Evolutionary conservation across 2,888 invertebrate species (phyloP).

Genomic region (Drosophila kokeensis): DNA sequence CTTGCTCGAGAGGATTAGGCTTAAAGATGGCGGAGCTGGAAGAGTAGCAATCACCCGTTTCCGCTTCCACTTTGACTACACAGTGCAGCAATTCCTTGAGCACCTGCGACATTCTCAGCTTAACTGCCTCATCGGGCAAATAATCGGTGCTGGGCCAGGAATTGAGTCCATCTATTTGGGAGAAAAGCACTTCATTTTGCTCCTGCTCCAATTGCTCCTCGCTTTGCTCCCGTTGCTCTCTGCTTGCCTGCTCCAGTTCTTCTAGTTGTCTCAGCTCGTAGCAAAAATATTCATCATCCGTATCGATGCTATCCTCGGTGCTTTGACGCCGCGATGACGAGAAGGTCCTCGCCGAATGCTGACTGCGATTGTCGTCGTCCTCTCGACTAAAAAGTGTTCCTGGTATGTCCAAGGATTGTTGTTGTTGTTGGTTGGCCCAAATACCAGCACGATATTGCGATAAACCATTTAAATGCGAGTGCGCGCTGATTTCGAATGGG

Average conservation of each 20-base stretch:
- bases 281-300: conserved; percentile 97
- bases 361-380: conserved; percentile 94
- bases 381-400: conserved; percentile 84
- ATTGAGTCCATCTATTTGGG: conserved; percentile 68
- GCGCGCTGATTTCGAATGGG: not conserved
- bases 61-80: conserved; percentile 86
- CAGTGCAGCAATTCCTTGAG: conserved; percentile 89
- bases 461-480: conserved; percentile 7
- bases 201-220: not conserved
- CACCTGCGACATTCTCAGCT: conserved; percentile 92
- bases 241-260: conserved; percentile 90
- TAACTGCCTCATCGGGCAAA: conserved; percentile 89
- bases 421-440: conserved; percentile 86
- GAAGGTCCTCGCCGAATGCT: conserved; percentile 94
- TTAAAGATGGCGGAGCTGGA: not conserved
- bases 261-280: conserved; percentile 94
- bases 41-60: conserved; percentile 8
- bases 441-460: conserved; percentile 83
- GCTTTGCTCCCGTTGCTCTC: conserved; percentile 83
- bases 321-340: conserved; percentile 95
- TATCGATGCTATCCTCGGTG: conserved; percentile 96
- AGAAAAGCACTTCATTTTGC: conserved; percentile 66
- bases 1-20: not conserved
- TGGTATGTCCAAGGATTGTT: conserved; percentile 90
- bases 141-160: conserved; percentile 77